Evolutionary conservation across 2,113 vertebrate genomes (phyloP).

Genomic region (Oreochromis aureus): DNA sequence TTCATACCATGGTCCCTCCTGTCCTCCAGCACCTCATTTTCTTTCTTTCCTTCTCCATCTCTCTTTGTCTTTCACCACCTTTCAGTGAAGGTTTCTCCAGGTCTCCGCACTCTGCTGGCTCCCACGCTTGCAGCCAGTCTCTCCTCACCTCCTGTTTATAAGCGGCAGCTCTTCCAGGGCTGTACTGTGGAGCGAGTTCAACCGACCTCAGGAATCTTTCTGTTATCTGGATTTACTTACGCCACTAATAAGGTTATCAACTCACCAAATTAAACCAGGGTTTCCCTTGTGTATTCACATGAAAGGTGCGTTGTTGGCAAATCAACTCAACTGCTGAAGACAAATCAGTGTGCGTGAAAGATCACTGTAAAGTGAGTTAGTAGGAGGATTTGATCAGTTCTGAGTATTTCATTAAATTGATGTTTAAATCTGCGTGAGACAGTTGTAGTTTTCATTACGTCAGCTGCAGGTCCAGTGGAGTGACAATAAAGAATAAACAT

Average conservation of each 20-base stretch:
- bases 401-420: neutral
- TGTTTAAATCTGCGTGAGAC: neutral
- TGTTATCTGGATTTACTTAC: neutral
- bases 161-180: neutral
- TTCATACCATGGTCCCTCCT: neutral
- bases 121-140: neutral
- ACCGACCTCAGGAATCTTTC: neutral
- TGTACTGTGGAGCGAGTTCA: neutral
- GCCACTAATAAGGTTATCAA: neutral
- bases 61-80: no score
- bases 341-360: neutral
- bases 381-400: neutral
- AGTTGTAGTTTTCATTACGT: neutral
- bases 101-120: neutral
- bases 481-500: neutral
- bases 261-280: neutral
- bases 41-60: neutral
- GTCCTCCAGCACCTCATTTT: neutral
- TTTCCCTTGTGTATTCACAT: neutral
- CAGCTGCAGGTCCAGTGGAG: neutral
- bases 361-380: neutral
- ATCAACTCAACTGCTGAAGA: neutral
- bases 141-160: neutral
- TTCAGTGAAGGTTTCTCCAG: neutral
- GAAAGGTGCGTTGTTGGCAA: neutral